A percentile compares a stretch with the other conserved stretches of the same genome.
Conservation (phyloP, 2,797 vertebrate species). For the Margarornis squamiger region DNA sequence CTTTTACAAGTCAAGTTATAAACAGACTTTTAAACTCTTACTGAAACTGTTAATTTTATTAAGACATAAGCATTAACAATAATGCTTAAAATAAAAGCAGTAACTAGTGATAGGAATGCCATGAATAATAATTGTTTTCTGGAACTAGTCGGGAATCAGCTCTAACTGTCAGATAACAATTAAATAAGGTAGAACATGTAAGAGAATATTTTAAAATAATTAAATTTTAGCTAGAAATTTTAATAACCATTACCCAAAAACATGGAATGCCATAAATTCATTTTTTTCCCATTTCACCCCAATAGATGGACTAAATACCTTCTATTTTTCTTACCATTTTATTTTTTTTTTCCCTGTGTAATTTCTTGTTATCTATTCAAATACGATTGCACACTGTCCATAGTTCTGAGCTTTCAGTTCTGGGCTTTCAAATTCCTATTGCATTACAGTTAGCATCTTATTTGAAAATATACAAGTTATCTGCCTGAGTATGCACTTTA, state of each 20-base stretch:
- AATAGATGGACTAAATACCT: constrained; percentile 17
- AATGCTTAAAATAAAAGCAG: neutral
- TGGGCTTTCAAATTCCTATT: constrained; percentile 12
- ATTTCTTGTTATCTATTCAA: neutral
- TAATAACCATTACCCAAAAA: neutral
- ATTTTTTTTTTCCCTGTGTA: neutral
- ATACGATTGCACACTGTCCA: neutral
- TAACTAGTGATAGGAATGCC: neutral
- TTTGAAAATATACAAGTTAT: neutral
- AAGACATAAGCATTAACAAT: neutral
- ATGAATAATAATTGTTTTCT: constrained; percentile 23
- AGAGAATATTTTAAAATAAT: constrained; percentile 28
- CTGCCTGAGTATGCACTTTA: neutral
- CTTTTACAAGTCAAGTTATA: neutral
- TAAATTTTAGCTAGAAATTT: constrained; percentile 38
- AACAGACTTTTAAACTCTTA: neutral
- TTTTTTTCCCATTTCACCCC: constrained; percentile 43
- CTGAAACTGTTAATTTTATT: neutral
- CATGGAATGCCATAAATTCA: constrained; percentile 17
- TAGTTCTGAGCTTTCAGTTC: neutral
- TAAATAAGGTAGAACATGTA: constrained; percentile 39
- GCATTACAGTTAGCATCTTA: constrained; percentile 14
- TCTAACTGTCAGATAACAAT: constrained; percentile 31
- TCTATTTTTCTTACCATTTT: neutral
- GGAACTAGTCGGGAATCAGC: constrained; percentile 13